Evolutionary conservation across 1,140 invertebrate genomes (phyloP).

Genomic region (Nephila pilipes): DNA sequence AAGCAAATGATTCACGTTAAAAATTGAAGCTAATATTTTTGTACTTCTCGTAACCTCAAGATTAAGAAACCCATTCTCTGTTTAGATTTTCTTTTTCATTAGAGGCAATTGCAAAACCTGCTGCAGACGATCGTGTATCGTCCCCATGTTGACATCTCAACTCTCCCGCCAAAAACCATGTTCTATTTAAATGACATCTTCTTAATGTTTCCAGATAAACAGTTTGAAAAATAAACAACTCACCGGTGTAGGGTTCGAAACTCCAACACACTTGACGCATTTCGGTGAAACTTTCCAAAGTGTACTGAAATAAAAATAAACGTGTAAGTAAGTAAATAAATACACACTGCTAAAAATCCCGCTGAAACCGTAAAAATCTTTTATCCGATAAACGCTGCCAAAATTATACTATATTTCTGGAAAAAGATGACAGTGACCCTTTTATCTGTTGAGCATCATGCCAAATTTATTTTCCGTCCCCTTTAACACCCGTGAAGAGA

Average conservation of each 20-base stretch:
- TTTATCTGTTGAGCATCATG: not conserved
- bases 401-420: conserved; percentile 6
- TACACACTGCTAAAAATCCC: conserved; percentile 13
- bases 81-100: too few species aligned
- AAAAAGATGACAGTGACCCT: conserved; percentile 27
- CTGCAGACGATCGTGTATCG: not conserved
- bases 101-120: not conserved
- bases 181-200: conserved; percentile 14
- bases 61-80: too few species aligned
- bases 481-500: not conserved
- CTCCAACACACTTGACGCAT: conserved; percentile 84
- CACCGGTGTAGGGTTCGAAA: conserved; percentile 83
- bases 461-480: conserved; percentile 2
- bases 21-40: too few species aligned
- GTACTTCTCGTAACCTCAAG: too few species aligned
- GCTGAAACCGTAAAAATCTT: not conserved
- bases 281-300: conserved; percentile 85
- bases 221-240: conserved; percentile 20
- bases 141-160: not conserved
- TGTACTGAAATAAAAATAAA: conserved; percentile 81
- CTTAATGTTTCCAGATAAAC: not conserved
- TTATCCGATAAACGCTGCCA: conserved; percentile 31
- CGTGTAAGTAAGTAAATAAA: not conserved
- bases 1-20: too few species aligned
- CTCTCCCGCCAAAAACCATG: not conserved